A percentile compares a stretch with the other conserved stretches of the same genome.
Conservation (phyloP, 2,888 invertebrate genomes). For the Epirrhoe alternata region DNA sequence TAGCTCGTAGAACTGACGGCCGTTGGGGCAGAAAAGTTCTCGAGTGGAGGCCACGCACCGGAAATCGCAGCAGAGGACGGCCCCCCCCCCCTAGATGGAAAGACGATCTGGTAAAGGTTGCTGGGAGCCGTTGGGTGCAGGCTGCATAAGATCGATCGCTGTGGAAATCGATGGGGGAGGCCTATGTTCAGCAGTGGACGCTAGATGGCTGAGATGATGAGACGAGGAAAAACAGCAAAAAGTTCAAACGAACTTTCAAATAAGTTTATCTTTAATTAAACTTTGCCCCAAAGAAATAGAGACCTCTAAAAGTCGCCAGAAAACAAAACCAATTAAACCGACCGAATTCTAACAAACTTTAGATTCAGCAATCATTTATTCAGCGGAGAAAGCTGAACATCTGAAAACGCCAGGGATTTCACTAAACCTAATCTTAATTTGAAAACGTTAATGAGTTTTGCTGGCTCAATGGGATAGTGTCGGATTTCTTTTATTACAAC, state of each 20-base stretch:
- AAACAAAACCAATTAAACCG: constrained; percentile 25
- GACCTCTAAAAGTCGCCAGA: constrained; percentile 9
- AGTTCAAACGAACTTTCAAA: background rate
- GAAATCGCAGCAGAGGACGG: too few relatives aligned
- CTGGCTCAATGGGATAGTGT: background rate
- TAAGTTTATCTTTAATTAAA: constrained; percentile 3
- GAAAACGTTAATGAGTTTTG: background rate
- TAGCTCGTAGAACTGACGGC: too few relatives aligned
- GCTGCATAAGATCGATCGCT: too few relatives aligned
- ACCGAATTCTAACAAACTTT: constrained; percentile 14
- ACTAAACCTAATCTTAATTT: background rate
- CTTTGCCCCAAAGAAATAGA: constrained; percentile 1
- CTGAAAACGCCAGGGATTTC: background rate
- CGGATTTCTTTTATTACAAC: background rate
- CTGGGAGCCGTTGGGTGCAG: too few relatives aligned
- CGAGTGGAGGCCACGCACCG: too few relatives aligned
- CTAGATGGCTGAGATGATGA: too few relatives aligned
- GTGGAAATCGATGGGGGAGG: too few relatives aligned
- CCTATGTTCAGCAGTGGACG: too few relatives aligned
- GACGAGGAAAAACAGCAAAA: background rate
- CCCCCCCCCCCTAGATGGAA: too few relatives aligned
- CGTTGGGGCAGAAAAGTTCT: too few relatives aligned
- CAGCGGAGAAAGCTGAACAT: constrained; percentile 9
- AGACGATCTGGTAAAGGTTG: too few relatives aligned
- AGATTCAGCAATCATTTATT: constrained; percentile 22